phyloP scores from a whole-genome alignment of 2,797 vertebrate species.

The Naso thynnoides region DNA sequence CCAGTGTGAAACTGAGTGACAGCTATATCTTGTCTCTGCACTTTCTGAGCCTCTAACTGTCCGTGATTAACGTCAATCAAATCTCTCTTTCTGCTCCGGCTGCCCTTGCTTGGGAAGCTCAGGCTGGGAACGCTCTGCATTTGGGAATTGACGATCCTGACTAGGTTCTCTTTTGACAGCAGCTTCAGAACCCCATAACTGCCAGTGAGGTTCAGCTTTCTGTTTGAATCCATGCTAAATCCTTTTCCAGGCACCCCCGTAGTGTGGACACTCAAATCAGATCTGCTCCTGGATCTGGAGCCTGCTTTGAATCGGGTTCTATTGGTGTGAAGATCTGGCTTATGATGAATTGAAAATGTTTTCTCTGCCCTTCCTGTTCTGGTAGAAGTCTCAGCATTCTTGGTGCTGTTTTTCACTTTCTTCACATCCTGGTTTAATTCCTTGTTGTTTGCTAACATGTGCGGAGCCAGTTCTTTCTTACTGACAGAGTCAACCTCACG shows the following conservation, averaged over 20 bases:
- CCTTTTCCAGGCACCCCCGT: slow-evolving; percentile 76
- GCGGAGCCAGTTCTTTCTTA: slow-evolving; percentile 59
- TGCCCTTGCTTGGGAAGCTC: slow-evolving; percentile 78
- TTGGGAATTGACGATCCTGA: slow-evolving; percentile 85
- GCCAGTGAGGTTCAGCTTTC: slow-evolving; percentile 83
- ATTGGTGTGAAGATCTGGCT: slow-evolving; percentile 77
- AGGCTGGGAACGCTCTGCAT: slow-evolving; percentile 78
- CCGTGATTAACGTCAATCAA: slow-evolving; percentile 85
- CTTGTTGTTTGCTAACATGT: slow-evolving; percentile 46
- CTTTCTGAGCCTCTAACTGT: slow-evolving; percentile 77
- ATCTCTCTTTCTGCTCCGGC: slow-evolving; percentile 86
- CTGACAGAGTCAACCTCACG: slow-evolving; percentile 72
- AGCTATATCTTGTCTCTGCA: slow-evolving; percentile 75
- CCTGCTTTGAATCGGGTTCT: slow-evolving; percentile 78
- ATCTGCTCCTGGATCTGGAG: slow-evolving; percentile 63
- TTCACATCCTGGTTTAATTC: slow-evolving; percentile 69
- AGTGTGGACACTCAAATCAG: slow-evolving; percentile 66
- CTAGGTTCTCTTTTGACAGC: slow-evolving; percentile 83
- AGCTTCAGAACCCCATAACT: slow-evolving; percentile 83
- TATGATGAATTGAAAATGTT: slow-evolving; percentile 69
- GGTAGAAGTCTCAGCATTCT: slow-evolving; percentile 51
- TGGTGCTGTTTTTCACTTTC: slow-evolving; percentile 78
- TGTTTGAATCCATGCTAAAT: slow-evolving; percentile 63
- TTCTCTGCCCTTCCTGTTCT: slow-evolving; percentile 74
- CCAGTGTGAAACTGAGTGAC: slow-evolving; percentile 73